Percentiles rank a stretch among this genome's conserved stretches.
phyloP scores from a whole-genome alignment of 2,888 invertebrate species.

The Anoncus sp. region DNA sequence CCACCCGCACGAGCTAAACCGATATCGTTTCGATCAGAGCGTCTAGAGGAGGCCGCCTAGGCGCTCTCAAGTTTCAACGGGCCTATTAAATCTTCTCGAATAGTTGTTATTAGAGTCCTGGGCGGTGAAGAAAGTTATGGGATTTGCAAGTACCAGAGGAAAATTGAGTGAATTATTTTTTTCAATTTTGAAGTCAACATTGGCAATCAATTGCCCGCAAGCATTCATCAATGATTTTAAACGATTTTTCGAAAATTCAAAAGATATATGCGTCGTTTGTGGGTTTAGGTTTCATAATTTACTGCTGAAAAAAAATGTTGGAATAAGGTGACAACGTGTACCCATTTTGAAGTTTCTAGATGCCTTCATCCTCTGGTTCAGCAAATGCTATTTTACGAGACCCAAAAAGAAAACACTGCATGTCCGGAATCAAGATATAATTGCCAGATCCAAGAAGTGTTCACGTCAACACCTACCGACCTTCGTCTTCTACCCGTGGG shows the following conservation, averaged over 20 bases:
- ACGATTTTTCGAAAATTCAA: too few species aligned
- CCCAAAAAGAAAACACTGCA: not conserved
- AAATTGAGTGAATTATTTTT: not conserved
- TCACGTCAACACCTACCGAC: slow-evolving; percentile 62
- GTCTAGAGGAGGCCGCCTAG: slow-evolving; percentile 19
- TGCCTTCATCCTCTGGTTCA: not conserved
- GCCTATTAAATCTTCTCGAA: slow-evolving; percentile 38
- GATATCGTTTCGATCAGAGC: slow-evolving; percentile 43
- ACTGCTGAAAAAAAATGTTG: not conserved
- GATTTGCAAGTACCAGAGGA: not conserved
- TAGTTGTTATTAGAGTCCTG: slow-evolving; percentile 8
- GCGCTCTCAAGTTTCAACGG: slow-evolving; percentile 45
- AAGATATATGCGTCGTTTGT: too few species aligned
- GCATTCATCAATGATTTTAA: not conserved
- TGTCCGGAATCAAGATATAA: slow-evolving; percentile 34
- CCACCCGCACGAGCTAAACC: slow-evolving; percentile 34
- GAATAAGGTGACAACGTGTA: not conserved
- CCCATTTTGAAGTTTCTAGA: not conserved
- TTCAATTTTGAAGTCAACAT: not conserved
- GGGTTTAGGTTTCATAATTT: too few species aligned
- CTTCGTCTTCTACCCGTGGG: slow-evolving; percentile 52
- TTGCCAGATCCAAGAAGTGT: slow-evolving; percentile 55
- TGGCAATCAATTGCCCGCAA: not conserved
- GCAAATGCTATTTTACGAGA: not conserved
- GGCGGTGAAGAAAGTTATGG: slow-evolving; percentile 1